Evolutionary conservation across 2,888 invertebrate genomes (phyloP), one percentile per base, ranked within the genome.

Genomic region (Stenotaenia linearis): DNA sequence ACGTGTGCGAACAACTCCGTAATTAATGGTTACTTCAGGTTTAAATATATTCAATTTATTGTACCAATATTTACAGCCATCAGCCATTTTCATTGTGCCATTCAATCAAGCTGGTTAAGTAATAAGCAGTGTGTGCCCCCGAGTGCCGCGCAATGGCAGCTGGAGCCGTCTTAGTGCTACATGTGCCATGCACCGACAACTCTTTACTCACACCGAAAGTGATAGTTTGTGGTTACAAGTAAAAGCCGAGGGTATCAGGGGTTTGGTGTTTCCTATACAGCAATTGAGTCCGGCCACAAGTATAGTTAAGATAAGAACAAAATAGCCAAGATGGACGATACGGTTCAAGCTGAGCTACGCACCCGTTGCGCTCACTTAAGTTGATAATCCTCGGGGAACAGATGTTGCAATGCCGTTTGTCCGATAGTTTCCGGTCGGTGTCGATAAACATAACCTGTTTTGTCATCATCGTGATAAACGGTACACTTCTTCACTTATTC

Each of bases 241-340:
- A 56, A 56, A 56, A 56, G 56, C 56, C 56, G 18, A 56, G 56
- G 56, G 56, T 56, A 56, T 56, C 56, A 56, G 18, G 56, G 56
- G 56, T 56, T 56, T 56, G 56, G 56, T 56, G 56, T 56, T 56
- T 56, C 56, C 56, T 56, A 56, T 56, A 56, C 23, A 23, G 56
- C 56, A 56, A 56, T 56, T 56, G 10, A 56, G 56, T 37, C 56
- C 56, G 18, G 56, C 56, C 56, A 56, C 56, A 56, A 56, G 21
- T 56, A 56, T 56, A 56, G 56, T 56, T 56, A 56, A 56, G 56
- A 56, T 56, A 56, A 56, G 56, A 56, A 56, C 56, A 56, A 56
- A 56, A 56, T 23, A 23, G 56, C 56, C 56, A 56, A 56, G 56
- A 56, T 56, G 56, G 56, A 56, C 56, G 56, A 56, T 23, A 56